These are phyloP conservation scores for Hylomyscus alleni DNA, from an alignment of 2,797 vertebrate species.

Conservation along the genomic window DNA sequence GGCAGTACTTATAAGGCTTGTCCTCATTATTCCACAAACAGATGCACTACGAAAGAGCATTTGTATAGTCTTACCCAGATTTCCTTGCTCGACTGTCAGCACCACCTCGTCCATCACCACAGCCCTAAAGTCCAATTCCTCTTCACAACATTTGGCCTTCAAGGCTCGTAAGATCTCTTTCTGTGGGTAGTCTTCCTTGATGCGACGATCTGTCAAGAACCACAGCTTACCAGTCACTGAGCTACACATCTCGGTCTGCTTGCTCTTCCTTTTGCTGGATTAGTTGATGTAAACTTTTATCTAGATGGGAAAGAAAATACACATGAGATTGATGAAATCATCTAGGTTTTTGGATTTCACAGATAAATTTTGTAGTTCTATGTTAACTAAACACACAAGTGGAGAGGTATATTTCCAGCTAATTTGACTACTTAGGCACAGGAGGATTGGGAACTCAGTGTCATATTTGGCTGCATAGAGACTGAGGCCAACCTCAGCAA, in stretches of 20 bases:
- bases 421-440: not conserved
- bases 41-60: constrained; percentile 21
- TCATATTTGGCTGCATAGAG: not conserved
- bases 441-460: not conserved
- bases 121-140: constrained; percentile 90
- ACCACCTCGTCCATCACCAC: constrained; percentile 92
- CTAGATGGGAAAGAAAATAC: constrained; percentile 79
- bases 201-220: constrained; percentile 92
- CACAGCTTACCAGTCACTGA: constrained; percentile 90
- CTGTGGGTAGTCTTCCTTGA: constrained; percentile 92
- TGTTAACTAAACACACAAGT: not conserved
- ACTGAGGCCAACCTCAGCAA: not conserved
- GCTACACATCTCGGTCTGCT: constrained; percentile 91
- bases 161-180: constrained; percentile 91
- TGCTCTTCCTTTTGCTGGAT: constrained; percentile 76
- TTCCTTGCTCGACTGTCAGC: constrained; percentile 91
- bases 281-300: constrained; percentile 75
- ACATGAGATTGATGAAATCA: constrained; percentile 56
- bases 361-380: constrained; percentile 41
- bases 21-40: constrained; percentile 37
- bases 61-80: constrained; percentile 88
- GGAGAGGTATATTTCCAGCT: not conserved
- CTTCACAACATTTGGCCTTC: constrained; percentile 92
- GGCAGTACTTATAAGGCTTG: not conserved
- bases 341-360: not conserved